These are phyloP conservation scores for Agrypnia vestita DNA, from an alignment of 1,140 invertebrate species.

Conservation along the genomic window DNA sequence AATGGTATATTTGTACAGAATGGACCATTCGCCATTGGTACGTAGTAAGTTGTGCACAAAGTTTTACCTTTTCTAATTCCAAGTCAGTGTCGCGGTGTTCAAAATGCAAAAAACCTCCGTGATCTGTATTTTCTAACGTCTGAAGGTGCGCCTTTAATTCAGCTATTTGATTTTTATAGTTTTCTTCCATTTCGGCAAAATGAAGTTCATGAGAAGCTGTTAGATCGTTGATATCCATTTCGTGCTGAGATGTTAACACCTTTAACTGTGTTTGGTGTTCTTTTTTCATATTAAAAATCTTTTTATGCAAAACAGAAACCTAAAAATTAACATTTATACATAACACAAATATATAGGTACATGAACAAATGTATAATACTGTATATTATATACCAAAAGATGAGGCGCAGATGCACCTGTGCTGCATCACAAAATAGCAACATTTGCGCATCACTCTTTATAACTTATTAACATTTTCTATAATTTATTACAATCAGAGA, in stretches of 20 bases:
- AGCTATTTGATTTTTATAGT: conserved; percentile 69
- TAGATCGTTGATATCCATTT: conserved; percentile 70
- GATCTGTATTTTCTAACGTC: conserved; percentile 70
- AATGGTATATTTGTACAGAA: no score
- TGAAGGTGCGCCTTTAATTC: conserved; percentile 72
- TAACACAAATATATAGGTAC: background rate
- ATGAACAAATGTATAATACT: no score
- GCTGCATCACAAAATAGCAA: no score
- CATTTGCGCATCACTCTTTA: no score
- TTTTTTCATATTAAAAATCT: conserved; percentile 45
- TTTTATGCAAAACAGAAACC: conserved; percentile 42
- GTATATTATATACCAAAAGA: no score
- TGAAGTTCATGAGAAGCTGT: conserved; percentile 67
- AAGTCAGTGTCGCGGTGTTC: conserved; percentile 72
- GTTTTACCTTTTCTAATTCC: conserved; percentile 71
- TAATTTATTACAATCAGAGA: no score
- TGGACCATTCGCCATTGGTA: no score
- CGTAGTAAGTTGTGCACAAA: no score
- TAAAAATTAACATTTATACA: background rate
- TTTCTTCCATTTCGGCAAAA: conserved; percentile 70
- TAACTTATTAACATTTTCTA: no score
- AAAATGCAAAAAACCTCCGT: conserved; percentile 63
- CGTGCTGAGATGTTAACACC: conserved; percentile 66
- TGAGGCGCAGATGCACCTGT: no score
- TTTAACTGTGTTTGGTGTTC: conserved; percentile 63